Conservation (phyloP, 2,113 vertebrate genomes). For the Zapus hudsonius region DNA sequence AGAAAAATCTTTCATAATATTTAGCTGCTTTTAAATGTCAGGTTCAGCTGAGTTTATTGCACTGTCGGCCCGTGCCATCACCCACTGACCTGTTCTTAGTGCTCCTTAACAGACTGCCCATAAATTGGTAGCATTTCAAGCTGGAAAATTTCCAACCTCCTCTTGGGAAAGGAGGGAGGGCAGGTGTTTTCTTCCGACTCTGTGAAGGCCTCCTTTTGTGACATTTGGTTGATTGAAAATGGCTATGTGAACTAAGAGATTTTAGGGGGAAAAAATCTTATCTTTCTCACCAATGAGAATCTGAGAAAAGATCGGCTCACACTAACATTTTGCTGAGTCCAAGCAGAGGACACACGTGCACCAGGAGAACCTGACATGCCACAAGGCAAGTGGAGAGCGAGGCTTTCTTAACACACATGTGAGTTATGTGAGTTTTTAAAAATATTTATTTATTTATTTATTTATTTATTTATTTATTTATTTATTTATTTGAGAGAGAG, state of each 20-base stretch:
- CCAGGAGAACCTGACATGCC: not conserved
- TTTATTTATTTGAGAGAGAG: no score
- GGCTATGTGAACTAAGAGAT: slow-evolving; percentile 18
- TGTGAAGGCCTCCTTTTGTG: slow-evolving; percentile 22
- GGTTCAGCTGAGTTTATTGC: slow-evolving; percentile 78
- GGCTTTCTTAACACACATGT: no score
- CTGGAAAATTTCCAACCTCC: slow-evolving; percentile 65
- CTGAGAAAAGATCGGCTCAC: slow-evolving; percentile 18
- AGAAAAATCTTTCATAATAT: slow-evolving; percentile 84
- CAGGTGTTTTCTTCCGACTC: slow-evolving; percentile 58
- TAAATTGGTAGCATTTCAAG: slow-evolving; percentile 67
- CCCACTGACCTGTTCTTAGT: slow-evolving; percentile 10
- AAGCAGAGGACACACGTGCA: not conserved
- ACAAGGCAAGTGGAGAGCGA: not conserved
- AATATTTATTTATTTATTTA: no score
- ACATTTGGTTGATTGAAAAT: slow-evolving; percentile 38
- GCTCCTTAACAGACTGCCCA: slow-evolving; percentile 64
- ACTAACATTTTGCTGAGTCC: not conserved
- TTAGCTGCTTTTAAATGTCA: slow-evolving; percentile 87
- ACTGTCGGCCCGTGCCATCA: not conserved
- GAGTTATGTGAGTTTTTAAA: no score
- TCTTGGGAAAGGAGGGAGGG: slow-evolving; percentile 51
- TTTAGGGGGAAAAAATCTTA: not conserved
- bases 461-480: no score
- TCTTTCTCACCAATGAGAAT: not conserved